Base-by-base conservation (phyloP, 2,888 invertebrate species). In the Abscondita cerata region DNA sequence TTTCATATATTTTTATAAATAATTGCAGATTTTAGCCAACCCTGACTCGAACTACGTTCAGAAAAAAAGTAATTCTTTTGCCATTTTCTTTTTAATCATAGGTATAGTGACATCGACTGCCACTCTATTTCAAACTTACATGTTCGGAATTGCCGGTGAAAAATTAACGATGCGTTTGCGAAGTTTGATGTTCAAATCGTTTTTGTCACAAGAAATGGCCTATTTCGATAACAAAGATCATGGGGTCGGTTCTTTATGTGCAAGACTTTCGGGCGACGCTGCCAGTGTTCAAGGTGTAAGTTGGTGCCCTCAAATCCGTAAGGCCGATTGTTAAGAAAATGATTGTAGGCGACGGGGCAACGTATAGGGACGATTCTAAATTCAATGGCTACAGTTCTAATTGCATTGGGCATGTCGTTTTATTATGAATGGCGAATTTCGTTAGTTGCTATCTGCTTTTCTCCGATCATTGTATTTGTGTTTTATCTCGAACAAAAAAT, bases 141-240 rank as follows among this genome's bases (percentile, higher is more conserved):
- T 88, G 76, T 93, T 93, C 77, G 89, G 87, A 0, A 81, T 90
- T 25, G 91, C 94, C 25, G 95, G 95, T 34, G 94, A 94, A 78
- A 81, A 84, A 63, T 81, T 95, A 52, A 95, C 95, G 0, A 85
- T 88, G 74, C 83, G 93, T 62, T 77, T 95, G 3, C 82, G 95
- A 54, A 84, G 84, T 34, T 66, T 82, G 36, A 83, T 90, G 80
- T 92, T 93, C 71, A 82, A 81, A 51, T 85, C 87, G 2, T 85
- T 92, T 80, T 74, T 95, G 1, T 81, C 83, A 66, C 93, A 92
- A 79, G 92, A 92, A 75, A 84, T 91, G 59, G 88, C 85, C 1
- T 93, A 89, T 85, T 93, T 87, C 75, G 93, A 93, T 71, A 84
- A 89, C 66, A 86, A 87, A 66, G 80, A 85, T 31, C 90, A 93